Conservation (phyloP, 2,888 invertebrate species). For the Eupithecia abbreviata region DNA sequence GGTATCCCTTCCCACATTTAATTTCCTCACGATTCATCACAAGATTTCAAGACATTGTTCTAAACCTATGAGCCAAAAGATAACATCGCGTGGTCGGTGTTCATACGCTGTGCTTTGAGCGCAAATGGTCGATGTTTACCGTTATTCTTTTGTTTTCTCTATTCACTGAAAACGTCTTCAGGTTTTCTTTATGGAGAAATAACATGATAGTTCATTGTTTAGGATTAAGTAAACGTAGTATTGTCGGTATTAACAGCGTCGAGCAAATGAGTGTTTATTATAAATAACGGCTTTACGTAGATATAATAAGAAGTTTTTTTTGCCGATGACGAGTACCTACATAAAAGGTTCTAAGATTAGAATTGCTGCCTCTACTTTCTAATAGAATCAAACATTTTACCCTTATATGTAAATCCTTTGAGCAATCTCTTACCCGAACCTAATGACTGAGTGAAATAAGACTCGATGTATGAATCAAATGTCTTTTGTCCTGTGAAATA, state of each 20-base stretch:
- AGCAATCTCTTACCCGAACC: not conserved
- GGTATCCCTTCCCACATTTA: not conserved
- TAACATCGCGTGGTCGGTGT: constrained; percentile 67
- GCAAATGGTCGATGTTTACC: constrained; percentile 41
- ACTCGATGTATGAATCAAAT: not conserved
- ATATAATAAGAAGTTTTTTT: not conserved
- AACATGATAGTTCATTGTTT: constrained; percentile 4
- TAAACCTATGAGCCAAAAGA: constrained; percentile 60
- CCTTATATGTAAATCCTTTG: not conserved
- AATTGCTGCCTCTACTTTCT: not conserved
- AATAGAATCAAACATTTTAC: not conserved
- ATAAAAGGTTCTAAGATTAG: too few relatives aligned
- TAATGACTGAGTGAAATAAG: constrained; percentile 1
- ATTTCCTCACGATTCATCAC: not conserved
- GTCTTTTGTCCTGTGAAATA: not conserved
- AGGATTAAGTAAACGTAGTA: not conserved
- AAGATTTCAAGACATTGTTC: constrained; percentile 62
- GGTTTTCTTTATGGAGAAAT: constrained; percentile 13
- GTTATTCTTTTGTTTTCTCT: constrained; percentile 41
- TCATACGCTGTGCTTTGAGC: constrained; percentile 53
- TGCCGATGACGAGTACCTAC: too few relatives aligned
- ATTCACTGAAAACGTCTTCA: constrained; percentile 33
- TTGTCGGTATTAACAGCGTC: not conserved
- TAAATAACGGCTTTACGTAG: not conserved
- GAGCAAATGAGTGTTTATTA: not conserved